phyloP scores from a whole-genome alignment of 2,888 invertebrate genomes.

The Tuberolachnus salignus region DNA sequence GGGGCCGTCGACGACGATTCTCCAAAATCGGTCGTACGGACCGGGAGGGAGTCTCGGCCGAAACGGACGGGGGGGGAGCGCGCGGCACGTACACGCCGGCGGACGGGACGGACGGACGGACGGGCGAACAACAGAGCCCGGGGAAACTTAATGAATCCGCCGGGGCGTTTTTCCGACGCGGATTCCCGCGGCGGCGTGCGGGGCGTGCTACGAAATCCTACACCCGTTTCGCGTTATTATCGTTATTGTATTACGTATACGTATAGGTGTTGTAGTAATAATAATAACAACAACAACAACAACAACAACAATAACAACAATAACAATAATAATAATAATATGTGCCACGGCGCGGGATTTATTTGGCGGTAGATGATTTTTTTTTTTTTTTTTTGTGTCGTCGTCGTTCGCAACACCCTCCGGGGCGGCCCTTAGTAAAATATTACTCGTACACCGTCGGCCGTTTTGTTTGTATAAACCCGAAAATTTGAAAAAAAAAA shows the following conservation, averaged over 20 bases:
- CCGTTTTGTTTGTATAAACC: neutral
- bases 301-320: too few species aligned
- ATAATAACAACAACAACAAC: neutral
- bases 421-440: conserved; percentile 21
- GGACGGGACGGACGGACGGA: too few species aligned
- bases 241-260: neutral
- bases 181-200: neutral
- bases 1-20: too few species aligned
- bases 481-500: neutral
- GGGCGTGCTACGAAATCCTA: neutral
- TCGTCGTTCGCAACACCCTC: conserved; percentile 24
- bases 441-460: conserved; percentile 38
- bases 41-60: too few species aligned
- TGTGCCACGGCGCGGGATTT: neutral
- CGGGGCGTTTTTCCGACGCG: conserved; percentile 21
- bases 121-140: neutral
- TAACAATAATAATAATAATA: conserved; percentile 17
- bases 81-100: neutral
- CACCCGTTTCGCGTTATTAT: neutral
- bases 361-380: conserved; percentile 1
- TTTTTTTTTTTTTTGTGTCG: neutral
- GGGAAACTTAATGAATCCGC: conserved; percentile 33
- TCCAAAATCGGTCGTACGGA: too few species aligned
- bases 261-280: neutral
- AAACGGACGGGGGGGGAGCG: too few species aligned